A percentile compares a stretch with the other conserved stretches of the same genome.
These are phyloP conservation scores for Nesoenas mayeri DNA, from an alignment of 2,113 vertebrate species.

Conservation along the genomic window DNA sequence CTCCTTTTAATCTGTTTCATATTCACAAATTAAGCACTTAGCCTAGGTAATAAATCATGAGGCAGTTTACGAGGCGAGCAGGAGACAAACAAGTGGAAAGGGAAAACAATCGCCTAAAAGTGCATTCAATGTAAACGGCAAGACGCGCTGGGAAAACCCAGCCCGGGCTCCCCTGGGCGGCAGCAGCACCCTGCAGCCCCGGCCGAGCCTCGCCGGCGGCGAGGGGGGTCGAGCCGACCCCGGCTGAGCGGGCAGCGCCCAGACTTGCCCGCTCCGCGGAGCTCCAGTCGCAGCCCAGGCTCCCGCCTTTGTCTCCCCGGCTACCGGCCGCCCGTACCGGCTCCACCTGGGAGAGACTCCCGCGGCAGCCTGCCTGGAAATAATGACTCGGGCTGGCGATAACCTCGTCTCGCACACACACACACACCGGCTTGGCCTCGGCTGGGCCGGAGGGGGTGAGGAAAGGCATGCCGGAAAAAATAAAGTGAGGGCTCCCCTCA, in stretches of 20 bases:
- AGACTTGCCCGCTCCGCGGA: not conserved
- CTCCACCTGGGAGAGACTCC: constrained; percentile 8
- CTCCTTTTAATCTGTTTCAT: constrained; percentile 84
- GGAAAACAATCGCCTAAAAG: constrained; percentile 68
- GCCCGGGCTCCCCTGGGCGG: not conserved
- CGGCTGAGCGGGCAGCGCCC: not conserved
- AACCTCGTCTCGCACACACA: not conserved
- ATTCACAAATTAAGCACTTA: constrained; percentile 86
- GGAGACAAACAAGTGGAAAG: constrained; percentile 79
- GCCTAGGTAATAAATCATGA: constrained; percentile 83
- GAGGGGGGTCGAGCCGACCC: not conserved
- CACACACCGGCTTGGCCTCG: not conserved
- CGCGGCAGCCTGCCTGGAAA: not conserved
- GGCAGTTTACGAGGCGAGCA: constrained; percentile 79
- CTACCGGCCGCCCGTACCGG: not conserved
- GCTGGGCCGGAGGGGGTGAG: not conserved
- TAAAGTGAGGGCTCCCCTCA: not conserved
- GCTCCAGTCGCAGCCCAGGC: not conserved
- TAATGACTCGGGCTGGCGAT: not conserved
- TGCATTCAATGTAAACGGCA: not conserved
- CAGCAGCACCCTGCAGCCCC: not conserved
- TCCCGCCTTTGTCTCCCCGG: constrained; percentile 27
- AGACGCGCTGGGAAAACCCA: constrained; percentile 5
- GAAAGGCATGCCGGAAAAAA: not conserved
- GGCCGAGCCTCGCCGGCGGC: not conserved